phyloP scores from a whole-genome alignment of 1,140 invertebrate genomes.

The Drosophila gunungcola region DNA sequence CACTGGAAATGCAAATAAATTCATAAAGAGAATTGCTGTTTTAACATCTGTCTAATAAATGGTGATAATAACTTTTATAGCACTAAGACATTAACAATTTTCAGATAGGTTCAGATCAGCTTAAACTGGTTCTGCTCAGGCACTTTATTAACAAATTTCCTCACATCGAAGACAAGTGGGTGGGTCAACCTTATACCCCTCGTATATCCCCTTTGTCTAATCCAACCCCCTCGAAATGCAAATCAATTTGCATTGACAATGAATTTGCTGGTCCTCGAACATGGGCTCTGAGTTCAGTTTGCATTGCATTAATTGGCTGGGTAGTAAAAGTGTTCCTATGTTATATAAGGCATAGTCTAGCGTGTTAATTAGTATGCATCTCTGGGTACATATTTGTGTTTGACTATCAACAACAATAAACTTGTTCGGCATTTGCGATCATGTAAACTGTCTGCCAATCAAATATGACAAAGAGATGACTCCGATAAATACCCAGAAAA shows the following conservation, averaged over 20 bases:
- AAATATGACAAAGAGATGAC: constrained; percentile 13
- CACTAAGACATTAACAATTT: constrained; percentile 3
- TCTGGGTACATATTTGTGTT: constrained; percentile 31
- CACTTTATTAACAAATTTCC: constrained; percentile 35
- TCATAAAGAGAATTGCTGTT: neutral
- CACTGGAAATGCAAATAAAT: constrained; percentile 3
- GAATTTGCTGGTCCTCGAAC: constrained; percentile 40
- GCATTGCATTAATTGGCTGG: constrained; percentile 54
- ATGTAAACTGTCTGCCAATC: constrained; percentile 53
- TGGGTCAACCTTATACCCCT: constrained; percentile 17
- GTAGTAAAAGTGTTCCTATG: constrained; percentile 22
- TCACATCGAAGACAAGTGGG: constrained; percentile 45
- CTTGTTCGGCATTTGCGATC: constrained; percentile 33
- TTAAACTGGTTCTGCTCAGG: constrained; percentile 43
- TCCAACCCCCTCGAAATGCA: constrained; percentile 23
- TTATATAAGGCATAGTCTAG: constrained; percentile 44
- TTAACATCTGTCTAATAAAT: constrained; percentile 8
- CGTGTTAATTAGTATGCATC: constrained; percentile 39
- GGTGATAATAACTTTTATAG: constrained; percentile 18
- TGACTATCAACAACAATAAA: constrained; percentile 47
- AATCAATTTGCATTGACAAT: constrained; percentile 60
- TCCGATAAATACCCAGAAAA: constrained; percentile 9
- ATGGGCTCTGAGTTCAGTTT: constrained; percentile 28
- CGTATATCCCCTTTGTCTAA: neutral
- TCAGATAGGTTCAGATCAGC: constrained; percentile 7